Evolutionary conservation across 2,797 vertebrate genomes (phyloP).

Genomic region (Valencia hispanica): DNA sequence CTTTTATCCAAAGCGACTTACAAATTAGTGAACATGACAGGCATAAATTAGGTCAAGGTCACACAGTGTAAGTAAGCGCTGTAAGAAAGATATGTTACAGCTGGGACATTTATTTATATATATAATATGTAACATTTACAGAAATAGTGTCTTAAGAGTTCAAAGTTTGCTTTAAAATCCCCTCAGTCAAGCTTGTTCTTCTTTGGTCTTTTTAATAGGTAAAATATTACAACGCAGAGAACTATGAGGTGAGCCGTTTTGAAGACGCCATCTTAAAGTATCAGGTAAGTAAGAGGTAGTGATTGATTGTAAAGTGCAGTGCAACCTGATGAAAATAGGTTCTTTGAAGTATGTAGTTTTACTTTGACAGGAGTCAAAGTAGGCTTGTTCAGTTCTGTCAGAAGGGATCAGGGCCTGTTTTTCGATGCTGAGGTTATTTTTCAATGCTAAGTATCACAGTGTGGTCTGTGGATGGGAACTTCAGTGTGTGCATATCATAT

Average conservation of each 20-base stretch:
- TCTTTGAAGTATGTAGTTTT: neutral
- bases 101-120: too few relatives aligned
- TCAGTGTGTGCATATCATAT: neutral
- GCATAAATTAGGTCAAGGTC: too few relatives aligned
- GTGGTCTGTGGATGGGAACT: neutral
- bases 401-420: neutral
- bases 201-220: slow-evolving; percentile 78
- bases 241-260: slow-evolving; percentile 90
- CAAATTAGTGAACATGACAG: too few relatives aligned
- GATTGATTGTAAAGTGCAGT: too few relatives aligned
- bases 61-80: too few relatives aligned
- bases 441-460: neutral
- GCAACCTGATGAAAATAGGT: neutral
- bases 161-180: neutral
- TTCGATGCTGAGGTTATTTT: neutral
- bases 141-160: neutral
- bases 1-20: too few relatives aligned
- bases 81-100: too few relatives aligned
- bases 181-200: neutral
- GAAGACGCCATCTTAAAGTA: slow-evolving; percentile 90
- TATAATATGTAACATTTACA: too few relatives aligned
- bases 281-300: slow-evolving; percentile 80
- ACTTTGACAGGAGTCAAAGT: neutral
- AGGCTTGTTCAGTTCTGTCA: neutral
- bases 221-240: slow-evolving; percentile 96